These are phyloP conservation scores for Apodemus speciosus DNA, from an alignment of 2,113 vertebrate genomes.

Conservation along the genomic window DNA sequence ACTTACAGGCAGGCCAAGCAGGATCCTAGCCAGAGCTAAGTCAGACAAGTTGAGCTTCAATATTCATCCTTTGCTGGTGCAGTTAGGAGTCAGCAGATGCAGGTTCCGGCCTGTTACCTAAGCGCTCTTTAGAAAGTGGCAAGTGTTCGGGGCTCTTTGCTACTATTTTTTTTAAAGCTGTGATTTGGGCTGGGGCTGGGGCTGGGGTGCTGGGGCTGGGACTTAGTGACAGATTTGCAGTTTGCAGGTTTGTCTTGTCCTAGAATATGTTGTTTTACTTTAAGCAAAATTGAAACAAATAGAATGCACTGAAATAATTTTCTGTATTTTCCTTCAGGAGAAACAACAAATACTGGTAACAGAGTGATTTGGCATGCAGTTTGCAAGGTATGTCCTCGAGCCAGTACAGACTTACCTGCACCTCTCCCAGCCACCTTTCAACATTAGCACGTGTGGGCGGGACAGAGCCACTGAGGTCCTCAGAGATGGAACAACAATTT, in stretches of 20 bases:
- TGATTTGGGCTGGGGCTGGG: not conserved
- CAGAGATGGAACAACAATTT: not conserved
- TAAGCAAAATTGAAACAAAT: constrained; percentile 32
- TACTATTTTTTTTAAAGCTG: not conserved
- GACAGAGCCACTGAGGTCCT: not conserved
- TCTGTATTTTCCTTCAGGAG: constrained; percentile 68
- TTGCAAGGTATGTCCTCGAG: constrained; percentile 42
- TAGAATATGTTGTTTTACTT: not conserved
- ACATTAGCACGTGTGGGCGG: not conserved
- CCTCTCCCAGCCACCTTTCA: not conserved
- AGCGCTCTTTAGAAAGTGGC: not conserved
- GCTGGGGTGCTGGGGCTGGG: not conserved
- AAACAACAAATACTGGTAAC: not conserved
- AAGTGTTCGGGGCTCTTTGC: not conserved
- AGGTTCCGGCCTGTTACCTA: not conserved
- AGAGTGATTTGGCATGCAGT: not conserved
- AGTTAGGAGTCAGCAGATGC: not conserved
- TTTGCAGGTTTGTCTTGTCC: constrained; percentile 15
- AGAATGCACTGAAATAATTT: constrained; percentile 33
- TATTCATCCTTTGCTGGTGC: not conserved
- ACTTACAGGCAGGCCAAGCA: not conserved
- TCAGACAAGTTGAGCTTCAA: not conserved
- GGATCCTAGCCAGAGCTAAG: not conserved
- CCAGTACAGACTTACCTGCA: not conserved
- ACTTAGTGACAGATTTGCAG: not conserved